Evolutionary conservation across 1,140 invertebrate genomes (phyloP), one percentile per base, ranked within the genome.

Genomic region (Caerostris darwini): DNA sequence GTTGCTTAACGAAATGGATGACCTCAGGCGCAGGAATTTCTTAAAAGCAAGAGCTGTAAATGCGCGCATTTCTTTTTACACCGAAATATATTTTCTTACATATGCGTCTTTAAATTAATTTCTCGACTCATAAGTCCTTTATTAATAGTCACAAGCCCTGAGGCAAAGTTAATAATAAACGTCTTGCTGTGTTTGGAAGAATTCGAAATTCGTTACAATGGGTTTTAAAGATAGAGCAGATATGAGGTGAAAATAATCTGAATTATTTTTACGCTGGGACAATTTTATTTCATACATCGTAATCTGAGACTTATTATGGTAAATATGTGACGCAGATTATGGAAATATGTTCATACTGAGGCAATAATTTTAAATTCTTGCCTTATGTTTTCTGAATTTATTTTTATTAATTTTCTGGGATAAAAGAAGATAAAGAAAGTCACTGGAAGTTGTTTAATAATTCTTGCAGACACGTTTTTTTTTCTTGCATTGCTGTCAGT

Each of bases 31-130:
- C 50, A 19, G 12, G 53, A 77, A 12, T 77, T 77, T 50, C 71
- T 77, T 77, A 10, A 77, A 77, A 77, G 34, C 10, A 34, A 77
- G 10, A 77, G 53, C 71, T 77, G 71, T 77, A 77, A 77, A 77
- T 77, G 71, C 5, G 53, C 8, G 34, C 12, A 17, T 53, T 77
- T 77, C 71, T 77, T 53, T 77, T 34, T 10, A 4, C 8, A 12
- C 50, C 5, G 8, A 5, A 50, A 77, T 50, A 77, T 77, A 77
- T 77, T 77, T 77, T 77, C 3, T 12, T 77, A 7, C 71, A 12
- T 77, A 77, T 77, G 71, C 71, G 71, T 77, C 71, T 77, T 77
- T 77, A 77, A 77, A 77, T 77, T 77, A 77, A 77, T 77, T 77
- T 77, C 53, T 34, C 34, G 53, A 77, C 71, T 77, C 71, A 12